Conservation (phyloP, 1,140 invertebrate genomes). For the Aporrectodea caliginosa region DNA sequence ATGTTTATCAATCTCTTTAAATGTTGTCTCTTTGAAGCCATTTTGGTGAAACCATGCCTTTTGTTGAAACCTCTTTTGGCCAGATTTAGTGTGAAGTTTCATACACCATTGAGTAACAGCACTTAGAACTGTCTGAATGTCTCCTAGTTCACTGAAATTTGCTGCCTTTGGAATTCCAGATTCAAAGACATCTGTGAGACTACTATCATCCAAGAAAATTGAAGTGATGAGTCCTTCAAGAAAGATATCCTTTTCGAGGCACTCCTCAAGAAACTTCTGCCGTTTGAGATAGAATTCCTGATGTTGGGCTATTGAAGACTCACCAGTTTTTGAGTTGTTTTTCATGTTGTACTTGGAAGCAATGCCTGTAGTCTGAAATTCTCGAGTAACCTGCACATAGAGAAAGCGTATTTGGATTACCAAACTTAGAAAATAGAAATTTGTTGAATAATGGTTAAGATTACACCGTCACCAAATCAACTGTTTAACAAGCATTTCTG, state of each 20-base stretch:
- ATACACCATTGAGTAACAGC: neutral
- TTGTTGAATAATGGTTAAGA: too few species aligned
- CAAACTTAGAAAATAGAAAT: too few species aligned
- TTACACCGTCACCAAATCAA: too few species aligned
- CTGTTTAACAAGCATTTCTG: too few species aligned
- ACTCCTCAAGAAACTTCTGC: neutral
- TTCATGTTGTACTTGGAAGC: too few species aligned
- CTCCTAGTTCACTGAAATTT: neutral
- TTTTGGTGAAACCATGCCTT: neutral
- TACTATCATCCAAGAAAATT: neutral
- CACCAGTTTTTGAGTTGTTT: too few species aligned
- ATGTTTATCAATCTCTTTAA: neutral
- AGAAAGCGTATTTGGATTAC: too few species aligned
- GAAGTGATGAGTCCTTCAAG: neutral
- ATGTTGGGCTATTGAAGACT: too few species aligned
- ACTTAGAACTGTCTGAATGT: neutral
- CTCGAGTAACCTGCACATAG: too few species aligned
- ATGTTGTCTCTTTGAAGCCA: neutral
- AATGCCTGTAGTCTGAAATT: too few species aligned
- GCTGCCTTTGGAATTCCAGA: neutral
- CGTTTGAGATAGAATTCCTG: too few species aligned
- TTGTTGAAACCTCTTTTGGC: neutral
- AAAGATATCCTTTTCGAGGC: neutral
- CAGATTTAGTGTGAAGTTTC: neutral
- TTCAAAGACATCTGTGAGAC: neutral